Evolutionary conservation across 2,113 vertebrate genomes (phyloP), one percentile per base, ranked within the genome.

Genomic region (Catagonus wagneri): DNA sequence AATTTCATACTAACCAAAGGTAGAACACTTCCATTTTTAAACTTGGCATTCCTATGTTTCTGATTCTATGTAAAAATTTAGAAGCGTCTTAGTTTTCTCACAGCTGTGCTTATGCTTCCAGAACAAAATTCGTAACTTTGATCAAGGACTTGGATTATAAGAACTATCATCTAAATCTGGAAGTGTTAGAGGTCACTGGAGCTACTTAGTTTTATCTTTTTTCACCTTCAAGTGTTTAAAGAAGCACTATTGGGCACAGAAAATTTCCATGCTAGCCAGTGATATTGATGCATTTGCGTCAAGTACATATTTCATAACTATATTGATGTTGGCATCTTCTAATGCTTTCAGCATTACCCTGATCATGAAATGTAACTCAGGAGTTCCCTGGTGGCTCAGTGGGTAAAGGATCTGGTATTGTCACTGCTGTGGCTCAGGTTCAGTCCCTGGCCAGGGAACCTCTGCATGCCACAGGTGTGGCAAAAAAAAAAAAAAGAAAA

Each of bases 131-230:
- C 27, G 36, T 78, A 83, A 68, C 25, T 65, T 86, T 86, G 89
- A 63, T 86, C 74, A 63, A 94, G 52, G 36, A 94, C 61, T 90
- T 93, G 72, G 60, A 92, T 89, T 89, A 50, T 78, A 66, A 93
- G 65, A 74, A 1, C 16, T 22, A 69, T 25, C 54, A 56, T 93
- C 39, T 75, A 83, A 39, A 56, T 78, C 72, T 86, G 32, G 69
- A 79, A 58, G 23, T n/a, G 25, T 4, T 69, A 14, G 29, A 85
- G 14, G 20, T 86, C 36, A 63, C 50, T 32, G 5, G 36, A 90
- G 79, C 76, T n/a, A 93, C 32, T 86, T 5, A 80, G 39, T 10
- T 91, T 83, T 63, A 22, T 61, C 60, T 78, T 76, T 50, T 68
- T 88, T 63, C 7, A 34, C 12, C 52, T 71, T 89, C 58, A 93